A percentile compares a stretch with the other conserved stretches of the same genome.
Conservation (phyloP, 2,797 vertebrate species). For the Syngnathus rostellatus region DNA sequence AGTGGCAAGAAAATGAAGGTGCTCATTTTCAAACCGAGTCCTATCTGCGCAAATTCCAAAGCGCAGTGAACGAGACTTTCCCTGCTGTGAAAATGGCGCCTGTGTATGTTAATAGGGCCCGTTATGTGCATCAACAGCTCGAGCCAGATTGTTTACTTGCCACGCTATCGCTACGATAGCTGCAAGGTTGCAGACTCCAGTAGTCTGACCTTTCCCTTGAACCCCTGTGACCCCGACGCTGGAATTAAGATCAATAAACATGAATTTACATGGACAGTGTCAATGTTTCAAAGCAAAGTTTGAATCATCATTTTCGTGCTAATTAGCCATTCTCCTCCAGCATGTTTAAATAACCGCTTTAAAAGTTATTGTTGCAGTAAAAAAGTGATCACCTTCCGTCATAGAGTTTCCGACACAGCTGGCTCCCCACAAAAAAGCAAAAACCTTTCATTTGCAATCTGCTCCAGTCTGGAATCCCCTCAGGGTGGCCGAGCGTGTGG, state of each 20-base stretch:
- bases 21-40: too few relatives aligned
- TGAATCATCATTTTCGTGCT: neutral
- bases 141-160: neutral
- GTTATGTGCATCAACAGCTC: neutral
- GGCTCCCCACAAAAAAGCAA: neutral
- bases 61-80: too few relatives aligned
- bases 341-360: neutral
- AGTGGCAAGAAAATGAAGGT: too few relatives aligned
- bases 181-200: constrained; percentile 6
- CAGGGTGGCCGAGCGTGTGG: constrained; percentile 9
- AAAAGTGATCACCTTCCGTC: neutral
- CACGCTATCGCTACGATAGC: neutral
- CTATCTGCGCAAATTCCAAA: too few relatives aligned
- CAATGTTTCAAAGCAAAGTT: constrained; percentile 17
- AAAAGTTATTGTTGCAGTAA: neutral
- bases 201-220: constrained; percentile 10
- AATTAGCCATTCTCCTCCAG: neutral
- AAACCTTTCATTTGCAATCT: constrained; percentile 24
- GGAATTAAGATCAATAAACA: neutral
- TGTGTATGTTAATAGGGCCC: neutral
- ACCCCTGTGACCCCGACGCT: constrained; percentile 10
- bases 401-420: constrained; percentile 3
- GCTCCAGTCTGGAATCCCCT: constrained; percentile 26
- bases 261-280: constrained; percentile 4
- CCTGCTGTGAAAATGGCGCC: too few relatives aligned